Base-by-base conservation (phyloP, 1,140 invertebrate species). In the Amyelois transitella region DNA sequence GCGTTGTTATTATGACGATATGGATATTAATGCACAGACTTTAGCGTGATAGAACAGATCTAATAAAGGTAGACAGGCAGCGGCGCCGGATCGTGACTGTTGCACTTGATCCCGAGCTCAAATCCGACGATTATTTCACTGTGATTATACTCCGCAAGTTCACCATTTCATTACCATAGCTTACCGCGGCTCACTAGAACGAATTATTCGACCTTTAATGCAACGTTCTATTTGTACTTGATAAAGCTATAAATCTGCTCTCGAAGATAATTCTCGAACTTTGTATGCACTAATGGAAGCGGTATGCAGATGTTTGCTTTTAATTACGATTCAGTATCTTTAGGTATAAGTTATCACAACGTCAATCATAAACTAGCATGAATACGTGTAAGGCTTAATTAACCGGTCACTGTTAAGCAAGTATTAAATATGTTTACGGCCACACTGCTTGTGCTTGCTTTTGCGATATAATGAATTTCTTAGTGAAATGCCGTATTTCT, bases 161-260 rank as follows among this genome's bases (percentile, higher is more conserved):
- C 45, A 48, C 45, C 45, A 21, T 48, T 48, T 48, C 45, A 48
- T 48, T 48, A 48, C 45, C 45, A 48, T 48, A 48, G 20, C 45
- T 48, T 21, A 21, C 45, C 19, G 20, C 45, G 20, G 44, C 18
- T 47, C 18, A 47, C 44, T 47, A 47, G 44, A 47, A 47, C 18
- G 45, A 19, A 48, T 48, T 48, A 48, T 21, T 48, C 12, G 20
- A 21, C 10, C 45, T 48, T 48, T 48, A 48, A 21, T 48, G 20
- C 45, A 21, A 48, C 44, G 20, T 48, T 38, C 10, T 38, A 38
- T 2, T 14, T 21, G 10, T 22, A n/a, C 45, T 21, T 48, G 45
- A 48, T 48, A 21, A 48, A 48, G 45, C 45, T 48, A 48, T 48
- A 48, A 48, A 48, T 22, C 45, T 22, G 4, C 28, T 10, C 28